Conservation (phyloP, 2,888 invertebrate genomes). For the Eugnorisma glareosa region DNA sequence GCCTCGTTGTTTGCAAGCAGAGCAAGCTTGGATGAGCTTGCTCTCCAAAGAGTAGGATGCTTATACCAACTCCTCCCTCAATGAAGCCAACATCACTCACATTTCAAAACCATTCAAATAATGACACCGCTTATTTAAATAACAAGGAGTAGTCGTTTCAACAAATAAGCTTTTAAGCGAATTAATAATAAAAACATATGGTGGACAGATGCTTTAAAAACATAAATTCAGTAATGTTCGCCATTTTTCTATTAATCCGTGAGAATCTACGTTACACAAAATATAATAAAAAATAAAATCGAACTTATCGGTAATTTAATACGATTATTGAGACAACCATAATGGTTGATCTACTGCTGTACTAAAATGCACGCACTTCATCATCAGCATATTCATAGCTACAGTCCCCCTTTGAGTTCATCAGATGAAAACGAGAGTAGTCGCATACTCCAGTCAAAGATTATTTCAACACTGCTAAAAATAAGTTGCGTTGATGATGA, state of each 20-base stretch:
- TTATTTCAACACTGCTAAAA: constrained; percentile 50
- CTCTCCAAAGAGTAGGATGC: no score
- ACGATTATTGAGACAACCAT: neutral
- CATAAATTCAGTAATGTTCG: neutral
- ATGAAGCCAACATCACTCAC: neutral
- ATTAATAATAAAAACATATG: constrained; percentile 2
- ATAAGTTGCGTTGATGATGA: constrained; percentile 47
- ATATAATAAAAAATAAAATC: neutral
- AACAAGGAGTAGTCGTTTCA: constrained; percentile 3
- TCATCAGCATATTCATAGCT: neutral
- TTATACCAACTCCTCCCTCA: neutral
- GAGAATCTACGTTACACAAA: neutral
- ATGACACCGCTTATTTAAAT: constrained; percentile 1
- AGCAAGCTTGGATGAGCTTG: neutral
- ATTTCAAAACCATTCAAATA: constrained; percentile 11
- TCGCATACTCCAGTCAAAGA: constrained; percentile 25
- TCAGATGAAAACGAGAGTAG: constrained; percentile 8
- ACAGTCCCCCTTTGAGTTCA: neutral
- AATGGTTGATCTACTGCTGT: neutral
- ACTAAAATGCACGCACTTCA: neutral
- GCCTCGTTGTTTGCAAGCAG: neutral
- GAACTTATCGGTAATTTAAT: neutral
- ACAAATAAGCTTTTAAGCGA: neutral
- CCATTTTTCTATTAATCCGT: neutral
- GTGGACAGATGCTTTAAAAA: constrained; percentile 11